Evolutionary conservation across 2,113 vertebrate genomes (phyloP).

Genomic region (Carassius gibelio): DNA sequence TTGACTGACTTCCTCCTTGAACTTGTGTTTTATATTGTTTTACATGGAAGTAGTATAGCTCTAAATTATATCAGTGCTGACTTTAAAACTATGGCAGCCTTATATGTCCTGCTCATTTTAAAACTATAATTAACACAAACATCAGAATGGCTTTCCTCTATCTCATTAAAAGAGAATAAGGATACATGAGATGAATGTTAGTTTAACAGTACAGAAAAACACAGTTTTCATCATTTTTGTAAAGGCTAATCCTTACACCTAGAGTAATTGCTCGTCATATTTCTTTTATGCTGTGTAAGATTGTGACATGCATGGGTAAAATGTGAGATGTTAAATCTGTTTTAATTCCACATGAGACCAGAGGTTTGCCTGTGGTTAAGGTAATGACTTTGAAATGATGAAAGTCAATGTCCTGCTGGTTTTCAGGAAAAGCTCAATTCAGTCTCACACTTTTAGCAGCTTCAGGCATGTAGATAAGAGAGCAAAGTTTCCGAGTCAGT

Average conservation of each 20-base stretch:
- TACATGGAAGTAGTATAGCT: background rate
- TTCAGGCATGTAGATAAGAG: slow-evolving; percentile 8
- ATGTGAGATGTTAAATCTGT: slow-evolving; percentile 25
- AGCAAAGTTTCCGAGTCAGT: background rate
- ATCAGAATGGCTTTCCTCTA: slow-evolving; percentile 40
- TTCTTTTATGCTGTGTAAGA: background rate
- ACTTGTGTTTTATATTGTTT: background rate
- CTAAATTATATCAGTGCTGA: background rate
- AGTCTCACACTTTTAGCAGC: background rate
- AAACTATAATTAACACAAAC: slow-evolving; percentile 37
- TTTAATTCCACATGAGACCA: slow-evolving; percentile 21
- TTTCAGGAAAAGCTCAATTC: slow-evolving; percentile 27
- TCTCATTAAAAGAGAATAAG: slow-evolving; percentile 20
- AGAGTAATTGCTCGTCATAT: slow-evolving; percentile 2
- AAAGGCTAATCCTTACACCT: slow-evolving; percentile 16
- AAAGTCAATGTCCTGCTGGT: slow-evolving; percentile 18
- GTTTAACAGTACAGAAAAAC: background rate
- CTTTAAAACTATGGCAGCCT: background rate
- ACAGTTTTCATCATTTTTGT: background rate
- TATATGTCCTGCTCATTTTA: slow-evolving; percentile 5
- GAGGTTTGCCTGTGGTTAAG: slow-evolving; percentile 13
- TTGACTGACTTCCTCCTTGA: background rate
- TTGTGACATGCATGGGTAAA: slow-evolving; percentile 16
- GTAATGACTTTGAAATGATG: slow-evolving; percentile 38
- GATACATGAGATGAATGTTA: slow-evolving; percentile 15